Base-by-base conservation (phyloP, 2,113 vertebrate species). In the Pyxicephalus adspersus region DNA sequence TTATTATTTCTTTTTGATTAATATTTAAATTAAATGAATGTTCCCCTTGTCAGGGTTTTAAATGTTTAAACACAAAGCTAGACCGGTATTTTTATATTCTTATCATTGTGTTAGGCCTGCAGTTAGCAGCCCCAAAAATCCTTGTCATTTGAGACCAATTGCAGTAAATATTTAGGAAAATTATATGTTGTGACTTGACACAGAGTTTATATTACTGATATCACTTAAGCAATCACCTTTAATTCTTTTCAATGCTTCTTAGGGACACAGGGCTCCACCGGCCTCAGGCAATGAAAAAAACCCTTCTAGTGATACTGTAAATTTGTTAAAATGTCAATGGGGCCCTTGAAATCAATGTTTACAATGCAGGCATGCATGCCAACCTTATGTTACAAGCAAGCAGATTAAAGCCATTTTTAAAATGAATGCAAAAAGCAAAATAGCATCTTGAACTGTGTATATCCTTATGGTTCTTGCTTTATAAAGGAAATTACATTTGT, bases 401-500 rank as follows among this genome's bases (percentile, higher is more conserved):
- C 13, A 79, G 65, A 34, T 79, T 79, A 79, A 68, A 68, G 23
- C 22, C 29, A 67, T 68, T 68, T 79, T 68, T 38, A n/a, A 50
- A 82, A 66, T 65, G 71, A 66, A 57, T 75, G 22, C 51, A 84
- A 87, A 58, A 87, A 78, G 86, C 87, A 89, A 86, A 78, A 77
- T 66, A 84, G 83, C 86, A 89, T 86, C 77, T 80, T 87, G 83
- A 91, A 90, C 89, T 91, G 81, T 83, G 87, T 86, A 77, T 85
- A 84, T 90, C 88, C 88, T 88, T 90, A 88, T 92, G 92, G 94
- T 89, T 90, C 93, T 88, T 85, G 87, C 87, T 93, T 91, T 86
- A 85, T 89, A 91, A 92, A 91, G 87, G 89, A 94, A 95, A 95
- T 94, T 87, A 96, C 95, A 95, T 96, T 93, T 91, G 93, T 95